phyloP scores from a whole-genome alignment of 1,140 invertebrate genomes.

The Cecropterus lyciades region DNA sequence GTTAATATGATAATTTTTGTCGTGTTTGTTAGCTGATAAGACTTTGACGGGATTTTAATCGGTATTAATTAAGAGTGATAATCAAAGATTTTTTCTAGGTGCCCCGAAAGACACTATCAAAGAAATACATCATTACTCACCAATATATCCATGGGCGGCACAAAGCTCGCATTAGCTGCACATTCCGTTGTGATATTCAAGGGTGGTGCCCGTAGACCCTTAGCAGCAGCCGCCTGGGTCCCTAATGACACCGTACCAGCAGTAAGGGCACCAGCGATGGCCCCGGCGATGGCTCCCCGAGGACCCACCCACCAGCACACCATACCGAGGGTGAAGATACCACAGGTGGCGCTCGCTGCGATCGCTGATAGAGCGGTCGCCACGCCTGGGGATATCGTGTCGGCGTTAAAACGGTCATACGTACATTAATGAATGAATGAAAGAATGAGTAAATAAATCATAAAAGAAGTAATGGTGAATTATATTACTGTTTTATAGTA shows the following conservation, averaged over 20 bases:
- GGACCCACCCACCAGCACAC: slow-evolving; percentile 92
- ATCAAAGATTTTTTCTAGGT: no score
- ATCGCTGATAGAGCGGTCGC: slow-evolving; percentile 92
- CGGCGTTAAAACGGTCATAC: no score
- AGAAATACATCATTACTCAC: no score
- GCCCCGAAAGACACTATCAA: no score
- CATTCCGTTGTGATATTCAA: slow-evolving; percentile 51
- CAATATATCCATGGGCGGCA: slow-evolving; percentile 12
- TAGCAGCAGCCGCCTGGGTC: slow-evolving; percentile 69
- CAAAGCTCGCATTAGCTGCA: slow-evolving; percentile 48
- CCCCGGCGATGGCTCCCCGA: slow-evolving; percentile 86
- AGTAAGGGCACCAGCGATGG: slow-evolving; percentile 83
- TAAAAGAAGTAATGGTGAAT: no score
- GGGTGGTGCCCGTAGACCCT: slow-evolving; percentile 56
- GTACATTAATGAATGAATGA: no score
- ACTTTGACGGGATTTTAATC: no score
- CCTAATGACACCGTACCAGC: slow-evolving; percentile 86
- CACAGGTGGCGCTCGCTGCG: slow-evolving; percentile 92
- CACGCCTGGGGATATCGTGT: slow-evolving; percentile 85
- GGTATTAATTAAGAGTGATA: no score
- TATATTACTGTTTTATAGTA: no score
- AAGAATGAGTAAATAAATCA: no score
- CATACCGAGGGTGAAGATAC: slow-evolving; percentile 94
- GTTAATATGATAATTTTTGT: no score
- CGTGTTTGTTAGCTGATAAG: no score